Base-by-base conservation (phyloP, 2,888 invertebrate genomes). In the Prostheceraeus crozeri region DNA sequence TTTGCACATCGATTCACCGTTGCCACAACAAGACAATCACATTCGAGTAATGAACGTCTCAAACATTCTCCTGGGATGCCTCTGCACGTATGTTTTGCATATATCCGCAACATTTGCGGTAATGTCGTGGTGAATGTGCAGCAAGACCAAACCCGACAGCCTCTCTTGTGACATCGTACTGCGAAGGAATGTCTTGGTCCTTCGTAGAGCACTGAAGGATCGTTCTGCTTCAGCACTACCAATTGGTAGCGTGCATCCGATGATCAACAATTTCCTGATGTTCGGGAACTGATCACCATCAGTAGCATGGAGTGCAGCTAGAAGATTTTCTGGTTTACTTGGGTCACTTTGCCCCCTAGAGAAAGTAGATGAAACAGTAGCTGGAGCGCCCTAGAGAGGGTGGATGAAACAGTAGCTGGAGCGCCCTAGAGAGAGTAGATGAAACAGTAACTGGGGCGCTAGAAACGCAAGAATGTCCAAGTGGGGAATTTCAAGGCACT, bases 231-330 rank as follows among this genome's bases (percentile, higher is more conserved):
- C 52, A 27, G 25, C 23, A 28, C 25, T 27, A 14, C 40, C 54
- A 35, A 45, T 35, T 54, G 54, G 54, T 54, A 35, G 33, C 21
- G 54, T 54, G 54, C 54, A 54, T 28, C 40, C 54, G 33, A 45
- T 54, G 19, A 40, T 35, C 28, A 54, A 30, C 19, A 54, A 35
- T 19, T 54, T 35, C 36, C 54, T 54, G 54, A 54, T 45, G 35
- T 54, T 54, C 16, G 54, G 52, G 30, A 27, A 51, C 27, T 27
- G 52, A 30, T 51, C 52, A 51, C n/a, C n/a, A 51, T 51, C 52
- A 27, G 52, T 27, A 27, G 30, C 27, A 35, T 35, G 54, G 4
- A 45, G 46, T 30, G 54, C 19, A 35, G 31, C 4, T 33, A 54
- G 31, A 19, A 54, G 4, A 35, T 54, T 54, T 30, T 54, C 54